A percentile compares a stretch with the other conserved stretches of the same genome.
phyloP scores from a whole-genome alignment of 2,797 vertebrate genomes.

The Helarctos malayanus region DNA sequence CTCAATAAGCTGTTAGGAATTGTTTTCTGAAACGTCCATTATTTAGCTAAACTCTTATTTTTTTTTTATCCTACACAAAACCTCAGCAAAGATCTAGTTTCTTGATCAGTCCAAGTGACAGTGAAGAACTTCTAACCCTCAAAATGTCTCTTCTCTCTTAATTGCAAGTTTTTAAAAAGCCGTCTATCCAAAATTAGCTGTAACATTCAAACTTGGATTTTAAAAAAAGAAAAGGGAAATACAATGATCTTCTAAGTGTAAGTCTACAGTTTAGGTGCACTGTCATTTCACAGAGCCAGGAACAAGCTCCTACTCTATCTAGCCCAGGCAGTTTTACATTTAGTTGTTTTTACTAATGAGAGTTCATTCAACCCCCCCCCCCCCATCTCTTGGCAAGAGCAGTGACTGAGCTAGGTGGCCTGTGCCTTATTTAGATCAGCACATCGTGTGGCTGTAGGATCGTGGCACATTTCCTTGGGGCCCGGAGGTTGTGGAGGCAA shows the following conservation, averaged over 20 bases:
- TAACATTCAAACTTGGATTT: conserved; percentile 38
- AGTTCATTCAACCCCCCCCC: background rate
- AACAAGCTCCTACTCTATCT: background rate
- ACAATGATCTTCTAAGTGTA: background rate
- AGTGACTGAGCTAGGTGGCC: background rate
- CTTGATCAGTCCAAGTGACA: conserved; percentile 13
- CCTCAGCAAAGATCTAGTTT: background rate
- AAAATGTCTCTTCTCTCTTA: background rate
- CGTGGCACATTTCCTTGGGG: background rate
- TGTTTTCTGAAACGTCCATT: background rate
- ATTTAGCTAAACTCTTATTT: conserved; percentile 13
- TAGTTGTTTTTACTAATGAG: background rate
- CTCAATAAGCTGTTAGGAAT: background rate
- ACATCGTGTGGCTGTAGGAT: background rate
- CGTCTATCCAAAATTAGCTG: background rate
- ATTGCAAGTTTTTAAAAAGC: background rate
- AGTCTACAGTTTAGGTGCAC: background rate
- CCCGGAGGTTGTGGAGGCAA: background rate
- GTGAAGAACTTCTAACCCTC: background rate
- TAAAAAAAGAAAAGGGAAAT: background rate
- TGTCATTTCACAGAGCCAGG: background rate
- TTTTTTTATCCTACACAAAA: background rate
- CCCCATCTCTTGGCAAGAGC: background rate
- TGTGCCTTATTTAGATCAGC: background rate
- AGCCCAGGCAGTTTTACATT: background rate